phyloP scores from a whole-genome alignment of 92 coral and sea anemone genomes.

The Muricea muricata region DNA sequence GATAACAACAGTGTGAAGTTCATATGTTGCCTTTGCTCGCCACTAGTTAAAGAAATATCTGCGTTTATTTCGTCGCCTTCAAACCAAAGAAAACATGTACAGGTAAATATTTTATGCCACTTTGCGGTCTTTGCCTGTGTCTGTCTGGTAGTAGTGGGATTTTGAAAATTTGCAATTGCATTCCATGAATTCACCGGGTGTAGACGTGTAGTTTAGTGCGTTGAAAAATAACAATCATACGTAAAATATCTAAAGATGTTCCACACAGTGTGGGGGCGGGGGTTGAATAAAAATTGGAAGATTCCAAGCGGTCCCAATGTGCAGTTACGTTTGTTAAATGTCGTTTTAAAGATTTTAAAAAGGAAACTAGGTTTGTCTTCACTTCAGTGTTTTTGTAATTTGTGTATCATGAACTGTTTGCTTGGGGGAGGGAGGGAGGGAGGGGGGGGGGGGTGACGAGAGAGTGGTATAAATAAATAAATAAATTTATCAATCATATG shows the following conservation, averaged over 20 bases:
- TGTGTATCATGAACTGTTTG: too few species aligned
- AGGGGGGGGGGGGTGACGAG: too few species aligned
- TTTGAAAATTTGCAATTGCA: not conserved
- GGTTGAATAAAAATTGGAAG: not conserved
- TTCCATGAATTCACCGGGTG: not conserved
- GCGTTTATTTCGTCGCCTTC: slow-evolving; percentile 12
- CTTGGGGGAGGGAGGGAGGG: too few species aligned
- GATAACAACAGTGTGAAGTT: not conserved
- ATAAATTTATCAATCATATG: too few species aligned
- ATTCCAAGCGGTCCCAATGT: not conserved
- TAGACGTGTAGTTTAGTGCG: not conserved
- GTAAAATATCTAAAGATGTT: not conserved
- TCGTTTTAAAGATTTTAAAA: not conserved
- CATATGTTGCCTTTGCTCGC: slow-evolving; percentile 11
- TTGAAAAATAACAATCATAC: not conserved
- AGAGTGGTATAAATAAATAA: too few species aligned
- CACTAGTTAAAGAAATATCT: not conserved
- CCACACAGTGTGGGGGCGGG: not conserved
- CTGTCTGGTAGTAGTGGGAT: not conserved
- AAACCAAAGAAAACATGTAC: slow-evolving; percentile 13
- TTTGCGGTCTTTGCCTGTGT: not conserved
- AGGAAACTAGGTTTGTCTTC: not conserved
- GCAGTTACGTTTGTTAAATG: too few species aligned
- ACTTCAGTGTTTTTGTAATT: not conserved
- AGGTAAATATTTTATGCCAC: not conserved